Evolutionary conservation across 2,113 vertebrate species (phyloP).

Genomic region (Onychorhynchus coronatus): DNA sequence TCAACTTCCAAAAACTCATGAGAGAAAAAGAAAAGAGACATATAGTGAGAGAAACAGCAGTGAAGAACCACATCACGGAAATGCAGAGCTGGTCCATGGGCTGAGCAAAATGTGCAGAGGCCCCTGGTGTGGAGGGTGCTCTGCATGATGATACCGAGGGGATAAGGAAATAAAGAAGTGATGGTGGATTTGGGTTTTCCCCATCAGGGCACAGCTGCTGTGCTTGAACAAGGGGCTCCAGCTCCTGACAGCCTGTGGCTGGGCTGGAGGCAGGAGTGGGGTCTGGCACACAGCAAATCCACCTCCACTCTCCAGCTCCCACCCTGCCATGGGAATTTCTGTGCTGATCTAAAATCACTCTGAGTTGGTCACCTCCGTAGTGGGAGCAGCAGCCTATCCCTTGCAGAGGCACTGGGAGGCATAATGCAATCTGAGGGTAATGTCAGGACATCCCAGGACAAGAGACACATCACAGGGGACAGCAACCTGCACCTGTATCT

Average conservation of each 20-base stretch:
- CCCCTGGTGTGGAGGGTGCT: neutral
- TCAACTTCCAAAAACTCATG: neutral
- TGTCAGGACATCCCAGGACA: neutral
- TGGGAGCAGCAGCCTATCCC: neutral
- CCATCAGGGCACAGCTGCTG: neutral
- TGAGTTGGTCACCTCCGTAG: neutral
- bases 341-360: neutral
- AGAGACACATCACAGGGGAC: neutral
- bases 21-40: fast-evolving
- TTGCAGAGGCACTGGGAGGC: neutral
- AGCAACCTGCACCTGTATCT: neutral
- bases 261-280: neutral
- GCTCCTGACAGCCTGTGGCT: neutral
- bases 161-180: neutral
- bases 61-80: neutral
- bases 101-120: fast-evolving
- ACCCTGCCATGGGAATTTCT: neutral
- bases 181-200: neutral
- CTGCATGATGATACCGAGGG: neutral
- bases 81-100: neutral
- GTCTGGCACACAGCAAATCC: neutral
- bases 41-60: neutral
- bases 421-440: neutral
- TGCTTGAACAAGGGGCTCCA: fast-evolving
- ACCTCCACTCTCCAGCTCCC: neutral